These are phyloP conservation scores for Macaria liturata DNA, from an alignment of 2,888 invertebrate genomes.

Conservation along the genomic window DNA sequence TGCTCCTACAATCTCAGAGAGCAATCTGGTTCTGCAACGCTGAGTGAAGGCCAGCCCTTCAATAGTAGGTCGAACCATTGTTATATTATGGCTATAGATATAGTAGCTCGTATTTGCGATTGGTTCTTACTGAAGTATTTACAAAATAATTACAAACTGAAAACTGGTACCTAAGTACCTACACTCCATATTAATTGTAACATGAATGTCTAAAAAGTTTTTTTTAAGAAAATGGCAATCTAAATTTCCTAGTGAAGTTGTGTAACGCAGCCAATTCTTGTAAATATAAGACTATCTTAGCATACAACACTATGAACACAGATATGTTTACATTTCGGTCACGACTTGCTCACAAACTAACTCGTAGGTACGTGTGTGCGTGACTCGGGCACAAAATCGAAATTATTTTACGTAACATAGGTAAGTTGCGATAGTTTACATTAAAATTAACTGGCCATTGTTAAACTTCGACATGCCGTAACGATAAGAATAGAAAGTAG, in stretches of 20 bases:
- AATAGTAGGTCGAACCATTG: neutral
- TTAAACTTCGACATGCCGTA: conserved; percentile 12
- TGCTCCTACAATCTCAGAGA: neutral
- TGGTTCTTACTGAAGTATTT: too few species aligned
- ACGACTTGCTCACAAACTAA: conserved; percentile 48
- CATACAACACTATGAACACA: too few species aligned
- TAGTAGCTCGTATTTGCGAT: too few species aligned
- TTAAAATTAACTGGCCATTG: conserved; percentile 12
- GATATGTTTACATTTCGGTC: conserved; percentile 22
- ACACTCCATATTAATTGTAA: too few species aligned
- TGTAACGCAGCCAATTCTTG: too few species aligned
- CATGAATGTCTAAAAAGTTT: too few species aligned
- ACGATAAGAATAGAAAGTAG: conserved; percentile 56
- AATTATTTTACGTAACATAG: conserved; percentile 52
- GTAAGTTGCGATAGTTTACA: conserved; percentile 37
- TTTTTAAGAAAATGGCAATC: too few species aligned
- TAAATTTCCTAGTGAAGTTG: too few species aligned
- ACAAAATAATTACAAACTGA: too few species aligned
- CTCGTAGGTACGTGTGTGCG: neutral
- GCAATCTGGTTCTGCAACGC: conserved; percentile 15
- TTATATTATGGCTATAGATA: too few species aligned
- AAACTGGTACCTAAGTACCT: too few species aligned
- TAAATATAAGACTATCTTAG: too few species aligned
- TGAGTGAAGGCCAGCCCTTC: conserved; percentile 22
- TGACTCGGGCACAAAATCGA: conserved; percentile 42